phyloP scores from a whole-genome alignment of 2,797 vertebrate species.

The Darevskia nairensis region DNA sequence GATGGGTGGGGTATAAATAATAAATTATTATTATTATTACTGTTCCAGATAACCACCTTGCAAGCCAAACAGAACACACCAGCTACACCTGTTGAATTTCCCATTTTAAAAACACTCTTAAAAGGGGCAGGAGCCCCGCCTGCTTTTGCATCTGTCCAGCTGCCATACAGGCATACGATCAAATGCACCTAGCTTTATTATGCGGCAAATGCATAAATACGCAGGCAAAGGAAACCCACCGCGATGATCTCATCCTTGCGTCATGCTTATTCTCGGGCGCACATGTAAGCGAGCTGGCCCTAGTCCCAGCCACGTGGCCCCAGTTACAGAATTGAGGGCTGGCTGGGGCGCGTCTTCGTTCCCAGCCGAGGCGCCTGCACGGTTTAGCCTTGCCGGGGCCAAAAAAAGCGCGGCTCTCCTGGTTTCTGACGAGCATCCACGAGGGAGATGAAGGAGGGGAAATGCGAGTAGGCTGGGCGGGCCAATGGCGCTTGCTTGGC shows the following conservation, averaged over 20 bases:
- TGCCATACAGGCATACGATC: too few relatives aligned
- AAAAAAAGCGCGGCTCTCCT: background rate
- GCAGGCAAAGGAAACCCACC: background rate
- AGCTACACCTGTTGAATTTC: too few relatives aligned
- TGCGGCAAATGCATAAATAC: background rate
- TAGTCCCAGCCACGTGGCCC: constrained; percentile 31
- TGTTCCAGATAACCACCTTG: too few relatives aligned
- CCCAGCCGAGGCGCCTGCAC: background rate
- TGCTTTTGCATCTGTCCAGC: too few relatives aligned
- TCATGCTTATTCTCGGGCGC: constrained; percentile 25
- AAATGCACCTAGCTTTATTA: background rate
- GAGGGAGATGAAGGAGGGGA: constrained; percentile 12
- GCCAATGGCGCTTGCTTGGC: background rate
- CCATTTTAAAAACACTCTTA: too few relatives aligned
- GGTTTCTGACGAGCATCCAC: constrained; percentile 28
- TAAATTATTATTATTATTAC: too few relatives aligned
- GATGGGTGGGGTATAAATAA: too few relatives aligned
- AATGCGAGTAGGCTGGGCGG: background rate
- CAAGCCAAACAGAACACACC: too few relatives aligned
- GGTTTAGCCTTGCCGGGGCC: background rate
- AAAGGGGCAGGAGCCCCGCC: too few relatives aligned
- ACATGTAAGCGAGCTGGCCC: constrained; percentile 28
- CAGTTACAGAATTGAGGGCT: too few relatives aligned
- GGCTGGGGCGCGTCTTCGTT: background rate
- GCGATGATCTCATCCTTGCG: constrained; percentile 25